A percentile compares a stretch with the other conserved stretches of the same genome.
Conservation (phyloP, 2,797 vertebrate species). For the Megaceryle alcyon region DNA sequence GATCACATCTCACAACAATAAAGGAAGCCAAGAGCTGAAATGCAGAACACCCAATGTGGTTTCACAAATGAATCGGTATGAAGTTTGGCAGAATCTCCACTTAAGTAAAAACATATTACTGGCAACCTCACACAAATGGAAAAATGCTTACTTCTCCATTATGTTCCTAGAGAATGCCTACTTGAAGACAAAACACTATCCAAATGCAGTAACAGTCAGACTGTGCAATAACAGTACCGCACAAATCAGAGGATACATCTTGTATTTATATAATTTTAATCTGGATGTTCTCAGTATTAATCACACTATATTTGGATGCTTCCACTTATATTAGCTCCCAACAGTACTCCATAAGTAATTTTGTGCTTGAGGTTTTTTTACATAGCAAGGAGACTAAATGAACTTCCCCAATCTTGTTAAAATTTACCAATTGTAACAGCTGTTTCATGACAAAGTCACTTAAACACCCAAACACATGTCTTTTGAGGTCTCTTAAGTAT, state of each 20-base stretch:
- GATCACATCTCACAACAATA: background rate
- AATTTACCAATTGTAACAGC: background rate
- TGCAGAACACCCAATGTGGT: background rate
- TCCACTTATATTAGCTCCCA: background rate
- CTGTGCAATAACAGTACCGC: background rate
- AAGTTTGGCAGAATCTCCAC: conserved; percentile 36
- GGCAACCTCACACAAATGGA: conserved; percentile 5
- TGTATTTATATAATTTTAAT: background rate
- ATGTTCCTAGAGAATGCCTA: background rate
- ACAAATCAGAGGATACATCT: background rate
- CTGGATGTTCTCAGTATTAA: background rate
- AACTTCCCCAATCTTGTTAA: background rate
- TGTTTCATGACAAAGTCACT: background rate
- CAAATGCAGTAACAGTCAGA: conserved; percentile 1
- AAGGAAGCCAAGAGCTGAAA: background rate
- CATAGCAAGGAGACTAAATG: background rate
- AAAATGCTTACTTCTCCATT: conserved; percentile 36
- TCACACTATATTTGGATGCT: background rate
- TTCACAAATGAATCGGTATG: conserved; percentile 40
- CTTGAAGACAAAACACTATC: conserved; percentile 12
- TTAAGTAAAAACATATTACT: conserved; percentile 45
- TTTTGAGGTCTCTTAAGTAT: background rate
- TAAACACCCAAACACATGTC: background rate
- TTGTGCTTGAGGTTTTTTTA: background rate
- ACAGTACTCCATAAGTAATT: background rate